Percentiles rank a stretch among this genome's conserved stretches.
These are phyloP conservation scores for Chaetops frenatus DNA, from an alignment of 2,113 vertebrate genomes.

Conservation along the genomic window DNA sequence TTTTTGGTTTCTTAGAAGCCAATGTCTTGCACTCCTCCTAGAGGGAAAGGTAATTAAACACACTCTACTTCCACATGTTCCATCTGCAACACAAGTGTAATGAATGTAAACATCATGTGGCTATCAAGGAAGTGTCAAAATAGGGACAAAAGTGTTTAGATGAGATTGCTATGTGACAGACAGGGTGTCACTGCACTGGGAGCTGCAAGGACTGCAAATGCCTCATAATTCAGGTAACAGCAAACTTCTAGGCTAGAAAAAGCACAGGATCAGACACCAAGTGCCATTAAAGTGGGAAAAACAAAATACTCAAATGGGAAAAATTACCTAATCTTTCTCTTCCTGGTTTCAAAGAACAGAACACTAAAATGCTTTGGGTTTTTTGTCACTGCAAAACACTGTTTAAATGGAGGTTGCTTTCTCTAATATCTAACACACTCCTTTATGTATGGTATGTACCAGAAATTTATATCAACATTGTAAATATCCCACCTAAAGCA, in stretches of 20 bases:
- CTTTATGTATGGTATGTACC: not conserved
- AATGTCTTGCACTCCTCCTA: not conserved
- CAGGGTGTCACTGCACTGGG: not conserved
- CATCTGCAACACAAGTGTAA: not conserved
- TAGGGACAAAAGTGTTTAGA: not conserved
- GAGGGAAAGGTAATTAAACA: not conserved
- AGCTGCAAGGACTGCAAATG: not conserved
- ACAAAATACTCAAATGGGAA: not conserved
- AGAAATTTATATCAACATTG: not conserved
- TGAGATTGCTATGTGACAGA: accelerated
- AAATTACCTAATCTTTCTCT: not conserved
- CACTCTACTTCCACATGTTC: not conserved
- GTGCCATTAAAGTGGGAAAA: not conserved
- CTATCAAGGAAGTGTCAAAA: not conserved
- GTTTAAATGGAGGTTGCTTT: not conserved
- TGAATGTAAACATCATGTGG: not conserved
- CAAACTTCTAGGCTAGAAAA: not conserved
- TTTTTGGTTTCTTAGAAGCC: not conserved
- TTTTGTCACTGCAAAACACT: not conserved
- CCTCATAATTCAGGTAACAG: not conserved
- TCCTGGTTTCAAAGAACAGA: not conserved
- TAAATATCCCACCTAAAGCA: not conserved
- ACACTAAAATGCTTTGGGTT: not conserved
- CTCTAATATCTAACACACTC: not conserved
- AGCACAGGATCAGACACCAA: not conserved